Evolutionary conservation across 1,140 invertebrate genomes (phyloP).

Genomic region (Goniozus legneri): DNA sequence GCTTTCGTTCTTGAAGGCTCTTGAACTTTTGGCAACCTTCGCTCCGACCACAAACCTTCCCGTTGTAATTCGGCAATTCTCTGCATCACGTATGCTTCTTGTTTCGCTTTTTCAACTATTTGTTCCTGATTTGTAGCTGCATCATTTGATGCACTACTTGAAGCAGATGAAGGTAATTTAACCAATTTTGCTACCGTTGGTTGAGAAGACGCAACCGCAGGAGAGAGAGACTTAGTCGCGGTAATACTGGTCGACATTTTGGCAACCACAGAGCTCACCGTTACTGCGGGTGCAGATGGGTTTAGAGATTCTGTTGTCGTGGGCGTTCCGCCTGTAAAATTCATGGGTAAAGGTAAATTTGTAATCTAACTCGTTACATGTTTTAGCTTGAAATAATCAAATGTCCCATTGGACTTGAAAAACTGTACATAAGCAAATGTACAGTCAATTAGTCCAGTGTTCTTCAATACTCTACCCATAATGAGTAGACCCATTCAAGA

Average conservation of each 20-base stretch:
- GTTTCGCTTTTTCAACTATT: conserved; percentile 85
- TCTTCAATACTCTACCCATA: conserved; percentile 33
- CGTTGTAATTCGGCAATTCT: conserved; percentile 82
- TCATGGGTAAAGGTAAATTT: conserved; percentile 13
- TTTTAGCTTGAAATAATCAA: too few species aligned
- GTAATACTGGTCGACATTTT: conserved; percentile 23
- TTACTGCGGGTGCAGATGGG: conserved; percentile 16
- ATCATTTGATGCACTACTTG: conserved; percentile 43
- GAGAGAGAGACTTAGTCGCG: conserved; percentile 19
- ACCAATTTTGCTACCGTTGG: conserved; percentile 56
- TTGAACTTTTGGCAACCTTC: conserved; percentile 86
- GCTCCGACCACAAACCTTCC: conserved; percentile 91
- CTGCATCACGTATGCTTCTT: conserved; percentile 92
- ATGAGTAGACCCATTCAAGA: conserved; percentile 22
- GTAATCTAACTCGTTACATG: too few species aligned
- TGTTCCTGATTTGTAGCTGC: conserved; percentile 63
- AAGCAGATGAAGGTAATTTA: conserved; percentile 38
- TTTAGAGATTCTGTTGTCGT: conserved; percentile 51
- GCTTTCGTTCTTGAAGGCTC: conserved; percentile 86
- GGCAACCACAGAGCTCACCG: too few species aligned
- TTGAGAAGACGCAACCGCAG: conserved; percentile 41
- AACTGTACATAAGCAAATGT: too few species aligned
- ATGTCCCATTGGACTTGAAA: too few species aligned
- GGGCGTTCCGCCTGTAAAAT: conserved; percentile 58
- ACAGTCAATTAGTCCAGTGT: too few species aligned